phyloP scores from a whole-genome alignment of 1,140 invertebrate species.

The Aphaenogaster floridana region DNA sequence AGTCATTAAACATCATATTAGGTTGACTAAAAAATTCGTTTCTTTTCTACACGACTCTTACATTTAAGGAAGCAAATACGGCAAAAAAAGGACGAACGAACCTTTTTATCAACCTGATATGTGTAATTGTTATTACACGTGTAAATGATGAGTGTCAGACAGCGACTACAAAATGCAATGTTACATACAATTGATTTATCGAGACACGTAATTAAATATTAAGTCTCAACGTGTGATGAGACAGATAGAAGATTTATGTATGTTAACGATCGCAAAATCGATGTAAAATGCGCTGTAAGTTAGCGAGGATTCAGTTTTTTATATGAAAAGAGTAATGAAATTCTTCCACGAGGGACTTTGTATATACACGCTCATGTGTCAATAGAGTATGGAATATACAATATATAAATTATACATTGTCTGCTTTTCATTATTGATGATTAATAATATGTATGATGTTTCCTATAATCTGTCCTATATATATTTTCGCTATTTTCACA shows the following conservation, averaged over 20 bases:
- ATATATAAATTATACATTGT: slow-evolving; percentile 49
- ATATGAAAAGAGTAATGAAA: slow-evolving; percentile 33
- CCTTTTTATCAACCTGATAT: slow-evolving; percentile 11
- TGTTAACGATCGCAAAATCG: slow-evolving; percentile 24
- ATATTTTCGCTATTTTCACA: background rate
- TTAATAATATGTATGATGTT: slow-evolving; percentile 2
- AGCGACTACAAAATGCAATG: background rate
- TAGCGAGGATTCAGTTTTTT: slow-evolving; percentile 60
- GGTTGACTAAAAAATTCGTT: background rate
- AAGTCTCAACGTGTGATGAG: slow-evolving; percentile 12
- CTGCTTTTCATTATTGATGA: slow-evolving; percentile 35
- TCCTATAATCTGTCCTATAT: background rate
- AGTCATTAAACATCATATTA: background rate
- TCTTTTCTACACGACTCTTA: background rate
- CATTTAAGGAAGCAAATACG: background rate
- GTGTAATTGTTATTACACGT: background rate
- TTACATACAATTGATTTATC: slow-evolving; percentile 2
- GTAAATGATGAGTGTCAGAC: background rate
- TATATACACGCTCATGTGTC: slow-evolving; percentile 58
- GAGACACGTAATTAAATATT: slow-evolving; percentile 14
- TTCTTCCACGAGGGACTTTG: slow-evolving; percentile 40
- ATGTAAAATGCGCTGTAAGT: slow-evolving; percentile 31
- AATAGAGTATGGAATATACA: slow-evolving; percentile 61
- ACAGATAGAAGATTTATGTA: slow-evolving; percentile 27
- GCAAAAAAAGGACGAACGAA: background rate